phyloP scores from a whole-genome alignment of 2,888 invertebrate species.

The Cheilosia variabilis region DNA sequence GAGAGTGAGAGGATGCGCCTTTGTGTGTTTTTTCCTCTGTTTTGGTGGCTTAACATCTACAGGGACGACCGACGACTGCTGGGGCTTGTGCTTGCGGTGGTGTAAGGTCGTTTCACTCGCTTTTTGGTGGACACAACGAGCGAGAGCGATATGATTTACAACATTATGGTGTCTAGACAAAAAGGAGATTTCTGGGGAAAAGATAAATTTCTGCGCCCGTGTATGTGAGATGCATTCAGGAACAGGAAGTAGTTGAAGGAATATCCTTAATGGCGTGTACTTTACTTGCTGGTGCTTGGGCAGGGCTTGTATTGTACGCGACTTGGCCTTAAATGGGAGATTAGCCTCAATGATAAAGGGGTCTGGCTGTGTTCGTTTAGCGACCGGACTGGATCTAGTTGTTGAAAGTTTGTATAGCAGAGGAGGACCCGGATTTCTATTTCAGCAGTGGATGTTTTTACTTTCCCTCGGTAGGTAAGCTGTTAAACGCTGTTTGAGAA shows the following conservation, averaged over 20 bases:
- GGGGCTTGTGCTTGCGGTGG: slow-evolving; percentile 35
- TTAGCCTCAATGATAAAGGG: slow-evolving; percentile 49
- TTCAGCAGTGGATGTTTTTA: too few relatives aligned
- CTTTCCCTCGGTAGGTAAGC: too few relatives aligned
- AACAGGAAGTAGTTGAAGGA: slow-evolving; percentile 74
- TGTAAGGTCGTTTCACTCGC: slow-evolving; percentile 3
- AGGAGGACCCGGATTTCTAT: too few relatives aligned
- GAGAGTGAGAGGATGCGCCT: slow-evolving; percentile 53
- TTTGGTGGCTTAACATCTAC: too few relatives aligned
- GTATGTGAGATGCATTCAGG: slow-evolving; percentile 73
- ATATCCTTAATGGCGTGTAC: slow-evolving; percentile 67
- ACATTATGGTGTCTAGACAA: slow-evolving; percentile 72
- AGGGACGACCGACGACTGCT: neutral
- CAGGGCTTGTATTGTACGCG: slow-evolving; percentile 53
- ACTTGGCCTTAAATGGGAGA: slow-evolving; percentile 67
- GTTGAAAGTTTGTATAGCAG: neutral
- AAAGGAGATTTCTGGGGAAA: slow-evolving; percentile 65
- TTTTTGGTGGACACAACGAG: slow-evolving; percentile 48
- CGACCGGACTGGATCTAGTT: neutral
- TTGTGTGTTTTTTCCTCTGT: slow-evolving; percentile 37
- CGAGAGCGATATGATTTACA: slow-evolving; percentile 69
- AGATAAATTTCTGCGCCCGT: slow-evolving; percentile 65
- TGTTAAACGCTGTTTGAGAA: too few relatives aligned
- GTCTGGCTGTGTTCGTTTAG: neutral
- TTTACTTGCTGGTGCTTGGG: slow-evolving; percentile 22